These are phyloP conservation scores for Daktulosphaira vitifoliae DNA, from an alignment of 1,140 invertebrate species.

Conservation along the genomic window DNA sequence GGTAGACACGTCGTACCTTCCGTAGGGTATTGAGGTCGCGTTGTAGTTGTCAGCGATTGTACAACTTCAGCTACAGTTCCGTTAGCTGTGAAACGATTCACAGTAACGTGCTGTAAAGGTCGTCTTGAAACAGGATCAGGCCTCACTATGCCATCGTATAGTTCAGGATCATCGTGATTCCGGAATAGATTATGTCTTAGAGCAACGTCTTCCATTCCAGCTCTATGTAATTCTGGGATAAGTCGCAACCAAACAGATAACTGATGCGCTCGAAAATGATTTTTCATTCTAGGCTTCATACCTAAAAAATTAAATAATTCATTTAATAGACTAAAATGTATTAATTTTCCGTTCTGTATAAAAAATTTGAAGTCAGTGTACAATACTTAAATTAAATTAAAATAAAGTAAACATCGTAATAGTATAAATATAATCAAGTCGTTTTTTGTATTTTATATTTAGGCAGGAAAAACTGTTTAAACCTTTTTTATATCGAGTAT, in stretches of 20 bases:
- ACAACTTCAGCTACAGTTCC: slow-evolving; percentile 40
- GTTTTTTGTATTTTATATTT: no score
- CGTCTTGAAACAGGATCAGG: slow-evolving; percentile 58
- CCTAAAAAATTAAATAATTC: no score
- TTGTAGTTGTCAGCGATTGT: slow-evolving; percentile 49
- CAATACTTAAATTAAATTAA: no score
- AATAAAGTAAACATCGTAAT: no score
- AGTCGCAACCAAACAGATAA: slow-evolving; percentile 87
- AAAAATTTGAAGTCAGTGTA: background rate
- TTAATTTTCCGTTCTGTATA: background rate
- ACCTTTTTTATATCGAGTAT: no score
- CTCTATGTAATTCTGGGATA: slow-evolving; percentile 83
- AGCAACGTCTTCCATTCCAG: slow-evolving; percentile 77
- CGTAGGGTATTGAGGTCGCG: slow-evolving; percentile 48
- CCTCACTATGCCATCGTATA: slow-evolving; percentile 72
- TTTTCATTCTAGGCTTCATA: slow-evolving; percentile 80
- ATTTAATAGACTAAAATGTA: slow-evolving; percentile 1
- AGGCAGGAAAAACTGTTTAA: no score
- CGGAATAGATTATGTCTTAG: slow-evolving; percentile 73
- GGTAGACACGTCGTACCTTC: slow-evolving; percentile 37
- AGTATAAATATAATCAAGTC: no score
- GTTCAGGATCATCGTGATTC: slow-evolving; percentile 66
- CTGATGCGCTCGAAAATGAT: slow-evolving; percentile 88
- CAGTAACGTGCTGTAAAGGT: background rate
- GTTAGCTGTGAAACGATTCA: slow-evolving; percentile 44